phyloP scores from a whole-genome alignment of 2,113 vertebrate species.

The Myotis lucifugus region DNA sequence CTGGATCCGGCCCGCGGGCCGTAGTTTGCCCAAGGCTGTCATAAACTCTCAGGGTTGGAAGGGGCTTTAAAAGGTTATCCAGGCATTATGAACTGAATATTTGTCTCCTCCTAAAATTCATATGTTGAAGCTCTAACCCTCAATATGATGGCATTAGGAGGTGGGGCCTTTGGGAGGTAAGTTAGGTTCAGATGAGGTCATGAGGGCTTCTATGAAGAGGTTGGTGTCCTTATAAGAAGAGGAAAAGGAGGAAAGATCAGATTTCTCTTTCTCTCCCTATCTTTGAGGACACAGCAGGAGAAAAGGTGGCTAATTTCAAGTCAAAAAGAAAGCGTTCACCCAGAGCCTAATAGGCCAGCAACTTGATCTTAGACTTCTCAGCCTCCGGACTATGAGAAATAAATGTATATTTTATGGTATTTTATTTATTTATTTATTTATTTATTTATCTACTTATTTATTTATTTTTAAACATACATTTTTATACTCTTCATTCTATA shows the following conservation, averaged over 20 bases:
- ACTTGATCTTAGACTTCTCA: not conserved
- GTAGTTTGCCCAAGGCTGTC: no score
- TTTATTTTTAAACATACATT: no score
- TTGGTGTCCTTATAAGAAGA: not conserved
- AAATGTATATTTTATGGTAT: not conserved
- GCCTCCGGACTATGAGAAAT: not conserved
- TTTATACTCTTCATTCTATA: no score
- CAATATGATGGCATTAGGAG: not conserved
- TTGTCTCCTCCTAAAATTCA: not conserved
- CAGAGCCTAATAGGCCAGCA: not conserved
- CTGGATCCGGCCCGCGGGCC: no score
- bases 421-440: no score
- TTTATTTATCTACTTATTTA: no score
- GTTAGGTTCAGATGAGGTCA: not conserved
- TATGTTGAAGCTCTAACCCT: not conserved
- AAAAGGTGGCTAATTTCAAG: not conserved
- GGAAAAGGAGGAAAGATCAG: not conserved
- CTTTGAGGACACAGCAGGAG: not conserved
- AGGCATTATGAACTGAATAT: not conserved
- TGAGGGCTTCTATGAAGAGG: not conserved
- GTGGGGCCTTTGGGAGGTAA: not conserved
- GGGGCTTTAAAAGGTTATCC: not conserved
- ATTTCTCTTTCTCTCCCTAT: not conserved
- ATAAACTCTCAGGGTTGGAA: not conserved
- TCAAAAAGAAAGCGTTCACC: not conserved